Base-by-base conservation (phyloP, 2,888 invertebrate species). In the Poecilobothrus nobilitatus region DNA sequence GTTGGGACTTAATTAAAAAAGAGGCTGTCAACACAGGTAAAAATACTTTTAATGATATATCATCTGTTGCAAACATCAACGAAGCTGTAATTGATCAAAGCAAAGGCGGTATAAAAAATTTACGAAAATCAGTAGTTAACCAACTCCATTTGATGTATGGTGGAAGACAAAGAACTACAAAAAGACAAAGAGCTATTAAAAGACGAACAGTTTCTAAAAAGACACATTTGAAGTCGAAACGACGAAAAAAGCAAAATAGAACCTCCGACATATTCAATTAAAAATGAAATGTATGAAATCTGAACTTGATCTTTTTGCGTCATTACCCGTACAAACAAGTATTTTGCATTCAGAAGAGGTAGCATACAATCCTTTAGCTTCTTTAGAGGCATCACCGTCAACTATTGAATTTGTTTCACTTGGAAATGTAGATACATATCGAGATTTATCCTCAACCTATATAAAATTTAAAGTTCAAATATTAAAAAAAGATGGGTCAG, bases 111-210 rank as follows among this genome's bases (percentile, higher is more conserved):
- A 21, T 66, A 12, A 41, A 66, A 41, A 66, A 66, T 41, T 18
- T 66, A 44, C 53, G 66, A 22, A n/a, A 53, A 20, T 41, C 37
- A 53, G 66, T 41, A 22, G 53, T 41, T 10, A 41, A 66, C 12
- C 21, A 66, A 66, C n/a, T 66, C n/a, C 37, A 66, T 18, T 10
- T 18, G 20, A 66, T 66, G 53, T 66, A 37, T 21, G 66, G 66
- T 21, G n/a, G 41, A 12, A 41, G 61, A 22, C n/a, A n/a, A 21
- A 15, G 9, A 21, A n/a, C 62, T n/a, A 62, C 10, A 62, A 62
- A 62, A 62, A 62, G 62, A 21, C n/a, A n/a, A 27, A 27, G 27
- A 2, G 5, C 3, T 27, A 27, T 27, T 4, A 27, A 27, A 27
- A 2, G 27, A 27, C 27, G 27, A 62, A n/a, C 62, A 62, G 8